phyloP scores from a whole-genome alignment of 2,113 vertebrate genomes.

The Lichenostomus cassidix region DNA sequence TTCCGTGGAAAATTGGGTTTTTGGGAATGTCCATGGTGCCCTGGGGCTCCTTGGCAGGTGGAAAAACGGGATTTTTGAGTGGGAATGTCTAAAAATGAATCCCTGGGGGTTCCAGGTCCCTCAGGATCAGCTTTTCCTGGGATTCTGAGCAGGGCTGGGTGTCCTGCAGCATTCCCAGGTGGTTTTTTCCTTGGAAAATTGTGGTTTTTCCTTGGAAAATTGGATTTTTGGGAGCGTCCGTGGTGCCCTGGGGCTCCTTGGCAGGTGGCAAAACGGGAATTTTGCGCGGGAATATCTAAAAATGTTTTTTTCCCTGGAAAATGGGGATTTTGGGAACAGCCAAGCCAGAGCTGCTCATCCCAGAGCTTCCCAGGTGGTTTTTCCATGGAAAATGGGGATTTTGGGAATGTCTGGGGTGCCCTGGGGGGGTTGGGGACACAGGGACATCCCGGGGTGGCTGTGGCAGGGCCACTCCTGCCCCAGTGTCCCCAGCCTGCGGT shows the following conservation, averaged over 20 bases:
- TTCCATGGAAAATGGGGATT: background rate
- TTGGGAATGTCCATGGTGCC: no score
- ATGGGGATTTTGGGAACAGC: no score
- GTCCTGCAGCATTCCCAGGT: no score
- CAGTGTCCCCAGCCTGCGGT: no score
- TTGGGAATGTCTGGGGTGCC: accelerated
- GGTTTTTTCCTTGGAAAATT: no score
- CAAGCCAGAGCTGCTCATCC: no score
- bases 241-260: no score
- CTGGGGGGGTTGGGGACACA: background rate
- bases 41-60: no score
- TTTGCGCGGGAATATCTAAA: background rate
- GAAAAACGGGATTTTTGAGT: background rate
- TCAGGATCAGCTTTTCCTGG: background rate
- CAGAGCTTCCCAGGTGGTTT: background rate
- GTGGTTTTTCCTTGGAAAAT: background rate
- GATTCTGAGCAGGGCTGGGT: no score
- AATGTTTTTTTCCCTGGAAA: no score
- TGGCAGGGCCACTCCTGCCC: background rate
- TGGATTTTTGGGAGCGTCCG: background rate
- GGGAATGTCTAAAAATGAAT: background rate
- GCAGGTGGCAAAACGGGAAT: background rate
- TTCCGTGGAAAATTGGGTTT: background rate
- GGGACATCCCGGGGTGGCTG: accelerated
- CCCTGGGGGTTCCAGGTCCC: no score